Evolutionary conservation across 2,797 vertebrate genomes (phyloP).

Genomic region (Oreortyx pictus): DNA sequence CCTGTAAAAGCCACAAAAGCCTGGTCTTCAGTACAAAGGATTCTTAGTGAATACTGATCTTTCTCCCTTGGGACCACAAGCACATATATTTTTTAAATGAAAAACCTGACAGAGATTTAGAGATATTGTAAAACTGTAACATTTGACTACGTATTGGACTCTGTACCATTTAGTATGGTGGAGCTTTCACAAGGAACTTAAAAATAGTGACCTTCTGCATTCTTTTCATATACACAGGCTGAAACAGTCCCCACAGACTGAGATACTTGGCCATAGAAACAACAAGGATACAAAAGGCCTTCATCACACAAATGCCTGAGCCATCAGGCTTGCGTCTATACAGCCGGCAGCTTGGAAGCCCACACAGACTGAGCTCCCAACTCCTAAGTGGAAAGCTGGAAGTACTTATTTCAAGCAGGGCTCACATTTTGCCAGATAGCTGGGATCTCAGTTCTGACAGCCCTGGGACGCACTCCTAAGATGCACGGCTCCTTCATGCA

Average conservation of each 20-base stretch:
- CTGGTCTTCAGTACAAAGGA: neutral
- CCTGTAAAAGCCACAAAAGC: neutral
- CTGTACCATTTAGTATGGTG: neutral
- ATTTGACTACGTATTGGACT: neutral
- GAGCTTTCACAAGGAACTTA: neutral
- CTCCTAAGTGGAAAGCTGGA: neutral
- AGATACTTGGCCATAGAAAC: neutral
- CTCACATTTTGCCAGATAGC: neutral
- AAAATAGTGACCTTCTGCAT: neutral
- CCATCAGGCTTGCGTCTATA: neutral
- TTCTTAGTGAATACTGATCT: neutral
- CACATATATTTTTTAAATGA: neutral
- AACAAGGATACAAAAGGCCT: neutral
- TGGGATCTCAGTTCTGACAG: neutral
- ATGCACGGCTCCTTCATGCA: neutral
- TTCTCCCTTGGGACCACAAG: neutral
- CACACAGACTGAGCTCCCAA: neutral
- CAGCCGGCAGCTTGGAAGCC: neutral
- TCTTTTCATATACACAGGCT: neutral
- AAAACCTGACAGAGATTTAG: neutral
- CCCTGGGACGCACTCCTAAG: neutral
- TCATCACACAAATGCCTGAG: neutral
- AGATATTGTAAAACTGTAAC: neutral
- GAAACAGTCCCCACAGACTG: neutral
- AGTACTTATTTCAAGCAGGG: neutral